Percentiles rank a stretch among this genome's conserved stretches.
phyloP scores from a whole-genome alignment of 2,797 vertebrate genomes.

The Phataginus tricuspis region DNA sequence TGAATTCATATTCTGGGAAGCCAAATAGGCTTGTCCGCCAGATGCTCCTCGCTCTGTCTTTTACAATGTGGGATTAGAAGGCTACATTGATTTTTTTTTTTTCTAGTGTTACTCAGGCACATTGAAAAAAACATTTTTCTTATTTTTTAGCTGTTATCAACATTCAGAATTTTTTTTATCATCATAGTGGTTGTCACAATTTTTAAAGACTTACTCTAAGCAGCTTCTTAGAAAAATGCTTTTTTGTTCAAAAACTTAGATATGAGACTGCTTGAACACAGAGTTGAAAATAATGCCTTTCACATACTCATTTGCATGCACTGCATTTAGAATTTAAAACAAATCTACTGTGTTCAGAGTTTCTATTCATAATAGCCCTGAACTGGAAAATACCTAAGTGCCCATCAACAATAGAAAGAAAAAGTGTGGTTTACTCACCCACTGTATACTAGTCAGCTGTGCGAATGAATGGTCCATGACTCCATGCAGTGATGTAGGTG shows the following conservation, averaged over 20 bases:
- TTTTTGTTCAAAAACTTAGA: not conserved
- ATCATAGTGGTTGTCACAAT: not conserved
- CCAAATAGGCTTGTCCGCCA: not conserved
- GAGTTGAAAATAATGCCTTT: constrained; percentile 12
- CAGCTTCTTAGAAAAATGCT: not conserved
- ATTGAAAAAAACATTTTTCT: not conserved
- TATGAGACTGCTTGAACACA: not conserved
- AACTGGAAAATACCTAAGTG: not conserved
- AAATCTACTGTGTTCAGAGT: not conserved
- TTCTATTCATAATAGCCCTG: not conserved
- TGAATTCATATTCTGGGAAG: not conserved
- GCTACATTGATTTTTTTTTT: not conserved
- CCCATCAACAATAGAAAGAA: not conserved
- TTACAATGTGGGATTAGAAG: not conserved
- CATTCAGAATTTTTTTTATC: not conserved
- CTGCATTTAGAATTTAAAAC: not conserved
- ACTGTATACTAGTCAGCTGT: not conserved
- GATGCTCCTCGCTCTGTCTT: not conserved
- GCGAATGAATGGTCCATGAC: not conserved
- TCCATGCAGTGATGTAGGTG: not conserved
- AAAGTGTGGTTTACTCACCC: not conserved
- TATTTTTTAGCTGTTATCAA: not conserved
- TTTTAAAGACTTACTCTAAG: not conserved
- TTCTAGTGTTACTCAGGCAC: not conserved
- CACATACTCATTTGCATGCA: not conserved